These are phyloP conservation scores for Ephestia elutella DNA, from an alignment of 1,140 invertebrate genomes.

Conservation along the genomic window DNA sequence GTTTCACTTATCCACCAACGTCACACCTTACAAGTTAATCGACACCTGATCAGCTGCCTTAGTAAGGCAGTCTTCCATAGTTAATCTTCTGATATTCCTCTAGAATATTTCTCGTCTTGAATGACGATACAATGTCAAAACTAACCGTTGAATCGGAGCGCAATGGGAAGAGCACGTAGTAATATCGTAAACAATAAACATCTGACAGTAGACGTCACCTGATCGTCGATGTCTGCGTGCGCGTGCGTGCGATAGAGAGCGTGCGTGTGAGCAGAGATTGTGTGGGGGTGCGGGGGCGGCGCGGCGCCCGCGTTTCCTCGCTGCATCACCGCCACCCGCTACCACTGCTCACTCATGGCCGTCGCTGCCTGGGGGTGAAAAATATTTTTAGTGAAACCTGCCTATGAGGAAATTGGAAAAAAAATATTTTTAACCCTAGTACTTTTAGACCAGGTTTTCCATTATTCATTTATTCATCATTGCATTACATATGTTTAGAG, in stretches of 20 bases:
- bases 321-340: conserved; percentile 67
- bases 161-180: not conserved
- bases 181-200: not conserved
- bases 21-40: too few relatives aligned
- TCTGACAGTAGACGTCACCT: conserved; percentile 36
- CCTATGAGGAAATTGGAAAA: too few relatives aligned
- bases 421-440: too few relatives aligned
- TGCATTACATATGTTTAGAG: too few relatives aligned
- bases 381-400: conserved; percentile 11
- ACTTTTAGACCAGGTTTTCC: too few relatives aligned
- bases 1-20: too few relatives aligned
- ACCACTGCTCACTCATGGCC: conserved; percentile 56
- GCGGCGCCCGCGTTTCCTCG: conserved; percentile 62
- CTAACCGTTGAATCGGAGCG: not conserved
- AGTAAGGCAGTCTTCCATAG: too few relatives aligned
- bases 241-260: conserved; percentile 47
- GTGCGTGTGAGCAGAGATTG: conserved; percentile 16
- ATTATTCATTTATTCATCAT: too few relatives aligned
- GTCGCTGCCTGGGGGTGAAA: conserved; percentile 19
- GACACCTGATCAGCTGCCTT: too few relatives aligned
- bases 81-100: too few relatives aligned
- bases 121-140: not conserved
- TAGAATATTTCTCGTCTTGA: not conserved
- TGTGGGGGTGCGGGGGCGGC: conserved; percentile 51
- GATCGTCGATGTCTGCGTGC: conserved; percentile 70